Conservation (phyloP, 1,140 invertebrate genomes). For the Aleiodes sp. region DNA sequence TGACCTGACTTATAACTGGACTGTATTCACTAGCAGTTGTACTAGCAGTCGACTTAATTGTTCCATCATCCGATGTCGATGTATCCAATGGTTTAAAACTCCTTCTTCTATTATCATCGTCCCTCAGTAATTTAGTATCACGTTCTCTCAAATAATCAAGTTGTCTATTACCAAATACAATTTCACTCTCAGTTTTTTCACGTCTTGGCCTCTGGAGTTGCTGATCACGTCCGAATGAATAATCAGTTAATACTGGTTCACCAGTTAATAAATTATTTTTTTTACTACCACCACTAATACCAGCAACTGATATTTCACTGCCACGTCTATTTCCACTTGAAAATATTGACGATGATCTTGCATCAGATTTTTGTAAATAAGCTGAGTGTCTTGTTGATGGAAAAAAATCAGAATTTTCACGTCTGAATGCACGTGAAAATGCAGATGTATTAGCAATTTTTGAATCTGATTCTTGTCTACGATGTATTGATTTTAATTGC, state of each 20-base stretch:
- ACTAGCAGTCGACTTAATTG: slow-evolving; percentile 62
- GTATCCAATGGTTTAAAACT: slow-evolving; percentile 65
- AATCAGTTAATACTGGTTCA: slow-evolving; percentile 78
- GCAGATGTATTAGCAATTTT: slow-evolving; percentile 71
- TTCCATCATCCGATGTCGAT: slow-evolving; percentile 53
- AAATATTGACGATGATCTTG: slow-evolving; percentile 66
- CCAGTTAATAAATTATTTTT: slow-evolving; percentile 64
- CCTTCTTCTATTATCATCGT: slow-evolving; percentile 60
- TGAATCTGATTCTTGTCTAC: slow-evolving; percentile 74
- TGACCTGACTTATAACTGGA: slow-evolving; percentile 62
- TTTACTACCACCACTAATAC: slow-evolving; percentile 53
- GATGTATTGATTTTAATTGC: slow-evolving; percentile 60
- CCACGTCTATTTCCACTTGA: slow-evolving; percentile 74
- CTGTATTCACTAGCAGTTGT: slow-evolving; percentile 63
- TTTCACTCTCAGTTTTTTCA: slow-evolving; percentile 88
- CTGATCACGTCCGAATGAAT: slow-evolving; percentile 71
- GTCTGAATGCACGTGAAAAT: slow-evolving; percentile 79
- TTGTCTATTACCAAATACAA: slow-evolving; percentile 73
- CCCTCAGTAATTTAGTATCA: slow-evolving; percentile 57
- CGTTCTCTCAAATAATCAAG: slow-evolving; percentile 61
- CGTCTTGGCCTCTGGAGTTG: slow-evolving; percentile 72
- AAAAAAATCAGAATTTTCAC: slow-evolving; percentile 84
- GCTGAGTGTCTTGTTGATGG: slow-evolving; percentile 81
- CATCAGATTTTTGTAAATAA: slow-evolving; percentile 69
- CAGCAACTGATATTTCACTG: slow-evolving; percentile 65